These are phyloP conservation scores for Rhinichthys klamathensis DNA, from an alignment of 2,113 vertebrate species.

Conservation along the genomic window DNA sequence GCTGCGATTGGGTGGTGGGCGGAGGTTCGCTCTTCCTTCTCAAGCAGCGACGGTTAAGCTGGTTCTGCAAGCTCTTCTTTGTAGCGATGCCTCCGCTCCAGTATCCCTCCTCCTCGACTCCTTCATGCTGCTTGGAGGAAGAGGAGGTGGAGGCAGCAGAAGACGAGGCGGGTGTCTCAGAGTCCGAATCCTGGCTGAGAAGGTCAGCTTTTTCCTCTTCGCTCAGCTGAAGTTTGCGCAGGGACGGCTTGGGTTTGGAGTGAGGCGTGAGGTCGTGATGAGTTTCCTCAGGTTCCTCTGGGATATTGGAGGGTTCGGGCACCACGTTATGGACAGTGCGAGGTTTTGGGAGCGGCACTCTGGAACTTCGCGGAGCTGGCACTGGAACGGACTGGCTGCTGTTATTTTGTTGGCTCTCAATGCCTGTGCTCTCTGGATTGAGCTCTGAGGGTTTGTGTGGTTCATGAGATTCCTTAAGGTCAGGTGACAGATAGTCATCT, in stretches of 20 bases:
- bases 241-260: constrained; percentile 63
- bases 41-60: constrained; percentile 69
- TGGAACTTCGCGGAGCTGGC: constrained; percentile 70
- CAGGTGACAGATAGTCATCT: constrained; percentile 30
- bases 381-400: constrained; percentile 54
- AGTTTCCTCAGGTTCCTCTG: neutral
- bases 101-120: constrained; percentile 70
- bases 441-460: constrained; percentile 13
- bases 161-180: constrained; percentile 68
- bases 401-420: neutral
- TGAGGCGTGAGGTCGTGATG: constrained; percentile 10
- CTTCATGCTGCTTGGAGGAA: constrained; percentile 64
- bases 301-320: neutral
- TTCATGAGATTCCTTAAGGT: neutral
- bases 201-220: constrained; percentile 79
- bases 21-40: constrained; percentile 70
- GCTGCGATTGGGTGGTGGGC: constrained; percentile 42
- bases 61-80: constrained; percentile 60
- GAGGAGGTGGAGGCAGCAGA: constrained; percentile 75
- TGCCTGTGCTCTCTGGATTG: neutral
- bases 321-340: constrained; percentile 59
- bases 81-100: constrained; percentile 65
- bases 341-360: constrained; percentile 67
- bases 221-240: constrained; percentile 73
- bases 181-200: constrained; percentile 76